Evolutionary conservation across 2,797 vertebrate genomes (phyloP).

Genomic region (Numenius phaeopus): DNA sequence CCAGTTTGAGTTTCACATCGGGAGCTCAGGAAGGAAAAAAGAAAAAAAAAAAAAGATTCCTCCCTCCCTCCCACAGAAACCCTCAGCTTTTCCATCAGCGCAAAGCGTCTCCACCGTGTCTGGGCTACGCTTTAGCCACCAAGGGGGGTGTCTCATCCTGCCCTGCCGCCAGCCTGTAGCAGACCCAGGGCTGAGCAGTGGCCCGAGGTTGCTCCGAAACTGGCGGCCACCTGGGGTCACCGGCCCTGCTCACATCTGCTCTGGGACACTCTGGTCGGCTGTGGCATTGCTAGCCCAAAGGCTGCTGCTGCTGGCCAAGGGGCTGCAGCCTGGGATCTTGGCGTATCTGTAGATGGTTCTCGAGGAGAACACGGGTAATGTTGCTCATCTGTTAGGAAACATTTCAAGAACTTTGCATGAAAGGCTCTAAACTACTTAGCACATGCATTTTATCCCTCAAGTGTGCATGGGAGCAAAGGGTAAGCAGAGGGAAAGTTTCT

Average conservation of each 20-base stretch:
- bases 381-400: constrained; percentile 31
- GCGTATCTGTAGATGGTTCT: background rate
- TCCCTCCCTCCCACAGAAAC: constrained; percentile 41
- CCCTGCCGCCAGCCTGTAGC: background rate
- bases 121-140: background rate
- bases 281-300: background rate
- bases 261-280: background rate
- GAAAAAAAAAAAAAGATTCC: constrained; percentile 13
- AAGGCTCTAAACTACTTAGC: background rate
- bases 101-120: background rate
- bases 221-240: background rate
- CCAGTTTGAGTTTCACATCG: background rate
- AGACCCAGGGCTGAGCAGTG: rapidly evolving
- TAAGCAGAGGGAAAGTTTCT: background rate
- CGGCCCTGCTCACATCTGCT: background rate
- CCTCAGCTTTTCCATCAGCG: constrained; percentile 47
- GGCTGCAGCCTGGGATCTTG: background rate
- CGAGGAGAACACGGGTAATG: background rate
- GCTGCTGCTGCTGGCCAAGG: background rate
- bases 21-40: constrained; percentile 13
- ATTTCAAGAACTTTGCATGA: background rate
- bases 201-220: background rate
- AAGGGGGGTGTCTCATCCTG: background rate
- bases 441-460: background rate
- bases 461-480: background rate